Base-by-base conservation (phyloP, 2,888 invertebrate species). In the Anoplius nigerrimus region DNA sequence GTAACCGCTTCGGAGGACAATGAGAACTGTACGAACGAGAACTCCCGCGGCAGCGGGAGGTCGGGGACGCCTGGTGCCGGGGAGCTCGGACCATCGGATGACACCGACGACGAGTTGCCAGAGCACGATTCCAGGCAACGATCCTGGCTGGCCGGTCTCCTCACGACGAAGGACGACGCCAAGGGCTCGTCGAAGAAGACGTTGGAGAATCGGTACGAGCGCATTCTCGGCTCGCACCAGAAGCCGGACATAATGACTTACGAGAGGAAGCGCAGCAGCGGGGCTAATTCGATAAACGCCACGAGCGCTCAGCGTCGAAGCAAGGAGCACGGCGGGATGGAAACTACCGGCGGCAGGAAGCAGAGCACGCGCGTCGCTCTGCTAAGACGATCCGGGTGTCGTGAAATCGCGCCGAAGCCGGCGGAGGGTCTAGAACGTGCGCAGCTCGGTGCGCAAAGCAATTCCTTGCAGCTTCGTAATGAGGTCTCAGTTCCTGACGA, bases 401-500 rank as follows among this genome's bases (percentile, higher is more conserved):
- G 61, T 13, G 22, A 66, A n/a, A 6, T 6, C 27, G 11, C 27
- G 18, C 20, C 55, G 34, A 27, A 55, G 55, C n/a, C n/a, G n/a
- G 11, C 74, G 60, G 24, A 48, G 59, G 21, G 59, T 48, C 11
- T 45, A 64, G 54, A 60, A 58, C 53, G 34, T 72, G 34, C 61
- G 74, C 71, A 72, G 72, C 73, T 34, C 11, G 34, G 34, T 34
- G 73, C 78, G 74, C 74, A 78, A 62, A 80, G 74, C 45, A 80
- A 82, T 71, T 73, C 73, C 66, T 60, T 71, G 56, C 76, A 78
- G 69, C 76, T 79, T 70, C 72, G 57, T 59, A 75, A 75, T 22
- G 76, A 76, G 70, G 71, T 81, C 63, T 76, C 80, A 79, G 80
- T 82, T 81, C 77, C 80, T 80, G 81, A 83, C 24, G 76, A 76